Base-by-base conservation (phyloP, 2,797 vertebrate genomes). In the Gephyroberyx darwinii region DNA sequence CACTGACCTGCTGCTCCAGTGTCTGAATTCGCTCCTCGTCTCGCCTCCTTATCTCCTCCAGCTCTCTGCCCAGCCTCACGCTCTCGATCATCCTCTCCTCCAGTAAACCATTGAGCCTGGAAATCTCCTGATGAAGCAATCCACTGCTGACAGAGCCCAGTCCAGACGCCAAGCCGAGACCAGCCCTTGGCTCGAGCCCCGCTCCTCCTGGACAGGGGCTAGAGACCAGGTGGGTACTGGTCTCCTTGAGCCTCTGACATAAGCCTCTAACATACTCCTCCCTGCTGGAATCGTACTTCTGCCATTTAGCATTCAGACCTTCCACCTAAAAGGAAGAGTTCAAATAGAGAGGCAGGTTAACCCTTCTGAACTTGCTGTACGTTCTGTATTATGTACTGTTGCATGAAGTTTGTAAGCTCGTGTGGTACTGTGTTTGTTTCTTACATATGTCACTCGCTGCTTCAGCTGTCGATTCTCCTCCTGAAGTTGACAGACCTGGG, bases 221-320 rank as follows among this genome's bases (percentile, higher is more conserved):
- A 48, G 66, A 37, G 43, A 41, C 58, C 5, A 26, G 84, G 30
- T 61, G 88, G 2, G 87, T 84, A 0, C 71, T 70, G 75, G 78
- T 93, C 82, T 95, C 88, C 81, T 92, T 94, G 35, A 97, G 90
- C 89, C 94, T 94, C 62, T 92, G 87, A 50, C 94, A 96, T 33
- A 98, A 86, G 2, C 90, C 90, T 80, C 94, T 89, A 84, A 98
- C 96, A 0, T 97, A 96, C 58, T 96, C 95, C 0, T 99, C 97
- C 83, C 97, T 87, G 67, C 96, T 96, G 0, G 93, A 93, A 0
- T 98, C 96, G 0, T 98, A 98, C 69, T 94, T 96, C 90, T 99
- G 97, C 97, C 97, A 99, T 60, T 95, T 96, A 1, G 95, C 91
- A 5, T 99, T 99, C 69, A 99, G 92, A 74, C 92, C 93, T 86